Percentiles rank a stretch among this genome's conserved stretches.
Evolutionary conservation across 1,140 invertebrate species (phyloP).

Genomic region (Melitaea cinxia): DNA sequence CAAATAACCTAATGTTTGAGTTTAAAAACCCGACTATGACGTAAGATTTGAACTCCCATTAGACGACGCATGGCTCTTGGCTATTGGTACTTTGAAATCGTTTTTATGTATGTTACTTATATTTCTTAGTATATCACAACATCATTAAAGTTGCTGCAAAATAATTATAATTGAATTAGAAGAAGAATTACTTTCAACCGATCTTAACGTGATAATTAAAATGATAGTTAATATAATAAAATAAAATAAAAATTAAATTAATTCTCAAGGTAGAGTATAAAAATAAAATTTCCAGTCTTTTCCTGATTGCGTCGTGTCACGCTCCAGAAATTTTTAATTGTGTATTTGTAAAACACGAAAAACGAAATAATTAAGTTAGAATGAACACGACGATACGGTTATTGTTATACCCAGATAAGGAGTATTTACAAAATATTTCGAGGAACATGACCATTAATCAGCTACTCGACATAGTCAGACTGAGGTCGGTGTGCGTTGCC

Average conservation of each 20-base stretch:
- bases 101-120: conserved; percentile 11
- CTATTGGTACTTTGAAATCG: conserved; percentile 39
- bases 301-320: not conserved
- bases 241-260: not conserved
- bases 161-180: not conserved
- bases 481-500: conserved; percentile 63
- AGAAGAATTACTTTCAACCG: no score
- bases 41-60: conserved; percentile 45
- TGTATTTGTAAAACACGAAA: not conserved
- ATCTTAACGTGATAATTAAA: no score
- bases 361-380: not conserved
- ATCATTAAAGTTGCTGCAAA: not conserved
- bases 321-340: not conserved
- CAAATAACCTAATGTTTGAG: conserved; percentile 4
- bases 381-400: not conserved
- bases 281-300: not conserved
- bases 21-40: conserved; percentile 39
- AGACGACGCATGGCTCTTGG: conserved; percentile 55
- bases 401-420: conserved; percentile 46
- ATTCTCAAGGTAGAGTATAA: not conserved
- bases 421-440: conserved; percentile 60
- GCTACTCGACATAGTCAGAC: conserved; percentile 57
- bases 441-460: conserved; percentile 68
- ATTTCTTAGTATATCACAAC: not conserved
- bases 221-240: no score